Base-by-base conservation (phyloP, 2,113 vertebrate species). In the Eonycteris spelaea region DNA sequence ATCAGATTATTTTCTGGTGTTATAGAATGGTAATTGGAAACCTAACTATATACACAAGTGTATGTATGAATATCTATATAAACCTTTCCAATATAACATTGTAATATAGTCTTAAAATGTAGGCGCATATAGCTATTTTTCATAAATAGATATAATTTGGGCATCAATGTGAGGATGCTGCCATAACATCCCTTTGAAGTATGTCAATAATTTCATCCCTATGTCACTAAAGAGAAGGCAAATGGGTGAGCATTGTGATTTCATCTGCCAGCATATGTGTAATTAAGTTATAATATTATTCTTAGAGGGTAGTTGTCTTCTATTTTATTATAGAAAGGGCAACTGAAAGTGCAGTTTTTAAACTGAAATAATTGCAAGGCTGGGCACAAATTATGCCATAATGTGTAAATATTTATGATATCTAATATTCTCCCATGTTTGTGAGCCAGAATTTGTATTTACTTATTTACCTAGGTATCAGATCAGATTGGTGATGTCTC, bases 381-480 rank as follows among this genome's bases (percentile, higher is more conserved):
- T 24, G 5, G 3, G 6, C 21, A 70, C 16, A 93, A 90, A 57
- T 71, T 61, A 48, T 86, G 4, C 10, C 13, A 65, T 51, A 51
- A 75, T 59, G 8, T 24, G 21, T 82, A 90, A 22, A 71, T 90
- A 92, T 88, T 91, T 95, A 85, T 90, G 35, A 65, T 48, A 68
- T 22, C 35, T 71, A 63, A 89, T 82, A 82, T 65, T 51, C 5
- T 40, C 35, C 2, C 9, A 73, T 74, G 19, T 43, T 59, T 57
- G 12, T 93, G 86, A 70, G 26, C 35, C 51, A 91, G 11, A 30
- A 18, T 59, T 78, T 89, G 61, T 35, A 65, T 61, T 74, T 86
- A 55, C 75, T 45, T 85, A 43, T 35, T 75, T 53, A 70, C 28
- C 6, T 33, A 83, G 15, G 26, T 2, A 65, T 63, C 24, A 19